Conservation (phyloP, 1,140 invertebrate genomes). For the Whitmania pigra region DNA sequence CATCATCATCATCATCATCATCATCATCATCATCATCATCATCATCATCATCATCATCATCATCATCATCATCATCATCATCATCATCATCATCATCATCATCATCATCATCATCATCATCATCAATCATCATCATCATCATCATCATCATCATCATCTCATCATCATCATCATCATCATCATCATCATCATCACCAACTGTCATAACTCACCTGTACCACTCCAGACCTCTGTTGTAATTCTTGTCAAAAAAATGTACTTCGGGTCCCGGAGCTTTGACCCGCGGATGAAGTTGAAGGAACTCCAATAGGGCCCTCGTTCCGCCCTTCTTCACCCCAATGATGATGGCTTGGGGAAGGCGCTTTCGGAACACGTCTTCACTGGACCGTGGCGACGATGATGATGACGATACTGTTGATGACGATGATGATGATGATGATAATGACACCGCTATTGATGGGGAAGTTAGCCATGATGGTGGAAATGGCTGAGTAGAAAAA, state of each 20-base stretch:
- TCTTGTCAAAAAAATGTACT: slow-evolving; percentile 43
- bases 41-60: too few species aligned
- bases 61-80: too few species aligned
- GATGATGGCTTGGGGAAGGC: slow-evolving; percentile 38
- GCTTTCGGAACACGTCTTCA: slow-evolving; percentile 7
- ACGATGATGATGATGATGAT: neutral
- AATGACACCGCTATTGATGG: neutral
- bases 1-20: too few species aligned
- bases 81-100: too few species aligned
- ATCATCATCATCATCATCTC: too few species aligned
- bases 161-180: too few species aligned
- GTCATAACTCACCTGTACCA: slow-evolving; percentile 38
- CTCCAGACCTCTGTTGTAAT: slow-evolving; percentile 40
- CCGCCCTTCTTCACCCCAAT: slow-evolving; percentile 45
- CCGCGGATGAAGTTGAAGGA: slow-evolving; percentile 41
- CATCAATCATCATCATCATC: too few species aligned
- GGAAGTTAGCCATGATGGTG: neutral
- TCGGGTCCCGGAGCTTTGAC: slow-evolving; percentile 35
- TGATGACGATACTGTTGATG: neutral
- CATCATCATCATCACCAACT: too few species aligned
- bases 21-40: too few species aligned
- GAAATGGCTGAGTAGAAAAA: too few species aligned
- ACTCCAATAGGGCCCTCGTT: slow-evolving; percentile 43
- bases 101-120: too few species aligned
- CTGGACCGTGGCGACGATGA: neutral